Base-by-base conservation (phyloP, 1,140 invertebrate species). In the Drosophila biarmipes region DNA sequence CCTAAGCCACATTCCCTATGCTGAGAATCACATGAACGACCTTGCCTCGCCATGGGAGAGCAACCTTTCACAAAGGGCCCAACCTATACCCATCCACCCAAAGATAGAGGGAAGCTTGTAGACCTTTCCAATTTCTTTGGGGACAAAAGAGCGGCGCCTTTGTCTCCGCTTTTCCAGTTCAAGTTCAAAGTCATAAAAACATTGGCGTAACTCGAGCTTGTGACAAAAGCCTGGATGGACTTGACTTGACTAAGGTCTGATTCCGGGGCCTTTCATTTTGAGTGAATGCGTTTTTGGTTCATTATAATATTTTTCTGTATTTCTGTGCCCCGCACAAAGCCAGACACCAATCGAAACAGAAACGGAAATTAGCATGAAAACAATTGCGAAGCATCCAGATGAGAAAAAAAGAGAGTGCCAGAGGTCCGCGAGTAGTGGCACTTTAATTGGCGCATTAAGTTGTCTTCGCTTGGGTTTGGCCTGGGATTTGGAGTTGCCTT, bases 161-260 rank as follows among this genome's bases (percentile, higher is more conserved):
- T 54, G 46, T 57, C 52, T 31, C 15, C 45, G 17, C 58, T 61
- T 79, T 87, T 58, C 52, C 84, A 87, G 84, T 87, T 87, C 82
- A 87, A 87, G 82, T 87, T 87, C 82, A 87, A 87, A 87, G 79
- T 89, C 84, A 87, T 87, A 87, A 87, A 69, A 56, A 87, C 75
- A 82, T 71, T 86, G 82, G 53, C 84, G 84, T 67, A 87, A 87
- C 76, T 61, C 76, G 72, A 46, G 51, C 27, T 35, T 35, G 34
- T 62, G 56, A 52, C 29, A 55, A 42, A 54, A 51, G 73, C 49
- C 15, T 31, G 7, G 29, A 31, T 49, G n/a, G 27, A 49, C 27
- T 49, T 27, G 24, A 27, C 31, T 19, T 19, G 7, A 11, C 40
- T 24, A 27, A 17, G 12, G 31, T 46, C 49, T 48, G 11, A 62